A percentile compares a stretch with the other conserved stretches of the same genome.
Conservation (phyloP, 2,113 vertebrate species). For the Emydocephalus ijimae region DNA sequence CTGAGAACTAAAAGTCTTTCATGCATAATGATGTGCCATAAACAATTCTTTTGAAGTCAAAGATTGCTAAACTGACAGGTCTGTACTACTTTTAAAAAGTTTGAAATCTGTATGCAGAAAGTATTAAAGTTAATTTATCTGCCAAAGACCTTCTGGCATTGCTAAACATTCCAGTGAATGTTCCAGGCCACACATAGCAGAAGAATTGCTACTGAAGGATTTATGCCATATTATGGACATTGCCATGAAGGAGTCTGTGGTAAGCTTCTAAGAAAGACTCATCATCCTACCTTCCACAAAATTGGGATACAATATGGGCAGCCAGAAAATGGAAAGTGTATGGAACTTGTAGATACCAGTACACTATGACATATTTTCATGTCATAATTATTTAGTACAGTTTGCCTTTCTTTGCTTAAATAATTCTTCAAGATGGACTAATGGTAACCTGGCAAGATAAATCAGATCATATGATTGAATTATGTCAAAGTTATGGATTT, state of each 20-base stretch:
- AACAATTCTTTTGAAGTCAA: neutral
- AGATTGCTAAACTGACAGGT: neutral
- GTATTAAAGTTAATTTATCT: neutral
- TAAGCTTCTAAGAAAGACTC: neutral
- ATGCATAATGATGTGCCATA: neutral
- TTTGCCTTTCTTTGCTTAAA: conserved; percentile 6
- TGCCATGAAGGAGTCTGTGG: too few relatives aligned
- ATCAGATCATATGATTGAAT: neutral
- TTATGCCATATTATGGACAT: neutral
- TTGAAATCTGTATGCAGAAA: neutral
- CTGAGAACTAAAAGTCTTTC: neutral
- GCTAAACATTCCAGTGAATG: neutral
- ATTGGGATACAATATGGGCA: neutral
- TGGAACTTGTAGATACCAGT: neutral
- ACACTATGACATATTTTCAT: neutral
- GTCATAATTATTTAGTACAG: conserved; percentile 41
- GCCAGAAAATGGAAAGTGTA: neutral
- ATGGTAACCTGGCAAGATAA: neutral
- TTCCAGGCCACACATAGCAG: neutral
- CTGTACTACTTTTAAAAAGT: neutral
- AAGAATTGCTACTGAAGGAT: neutral
- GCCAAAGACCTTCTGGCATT: neutral
- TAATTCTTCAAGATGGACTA: neutral
- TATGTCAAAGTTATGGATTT: neutral
- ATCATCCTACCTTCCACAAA: neutral